These are phyloP conservation scores for Pempheris klunzingeri DNA, from an alignment of 2,797 vertebrate species.

Conservation along the genomic window DNA sequence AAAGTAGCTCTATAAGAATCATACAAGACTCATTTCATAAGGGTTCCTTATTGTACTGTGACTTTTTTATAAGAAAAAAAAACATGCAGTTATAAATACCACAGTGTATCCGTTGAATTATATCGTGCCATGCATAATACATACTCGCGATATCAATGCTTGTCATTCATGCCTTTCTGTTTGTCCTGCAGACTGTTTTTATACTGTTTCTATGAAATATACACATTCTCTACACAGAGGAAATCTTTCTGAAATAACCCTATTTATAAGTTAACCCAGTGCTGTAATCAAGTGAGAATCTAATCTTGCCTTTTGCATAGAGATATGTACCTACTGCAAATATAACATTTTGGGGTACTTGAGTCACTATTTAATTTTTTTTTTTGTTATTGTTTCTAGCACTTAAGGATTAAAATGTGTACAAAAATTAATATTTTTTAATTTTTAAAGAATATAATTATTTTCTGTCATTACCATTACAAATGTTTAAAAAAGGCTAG, in stretches of 20 bases:
- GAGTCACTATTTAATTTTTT: constrained; percentile 95
- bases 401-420: constrained; percentile 98
- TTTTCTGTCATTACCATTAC: constrained; percentile 95
- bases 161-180: constrained; percentile 86
- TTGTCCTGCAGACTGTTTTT: constrained; percentile 88
- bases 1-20: constrained; percentile 77
- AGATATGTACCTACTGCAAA: constrained; percentile 86
- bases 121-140: constrained; percentile 75
- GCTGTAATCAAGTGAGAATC: constrained; percentile 86
- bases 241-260: constrained; percentile 82
- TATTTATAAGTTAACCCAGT: constrained; percentile 88
- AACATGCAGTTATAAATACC: constrained; percentile 81
- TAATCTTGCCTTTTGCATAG: constrained; percentile 89
- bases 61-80: constrained; percentile 74
- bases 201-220: constrained; percentile 92
- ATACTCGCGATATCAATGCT: constrained; percentile 76
- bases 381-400: constrained; percentile 92
- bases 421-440: constrained; percentile 92
- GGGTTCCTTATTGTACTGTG: constrained; percentile 81
- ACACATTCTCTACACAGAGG: constrained; percentile 84
- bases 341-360: constrained; percentile 89
- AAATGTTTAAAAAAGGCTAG: constrained; percentile 93
- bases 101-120: constrained; percentile 74
- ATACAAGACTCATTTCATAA: constrained; percentile 77
- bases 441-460: constrained; percentile 89